Evolutionary conservation across 2,113 vertebrate species (phyloP).

Genomic region (Muntiacus muntjak): DNA sequence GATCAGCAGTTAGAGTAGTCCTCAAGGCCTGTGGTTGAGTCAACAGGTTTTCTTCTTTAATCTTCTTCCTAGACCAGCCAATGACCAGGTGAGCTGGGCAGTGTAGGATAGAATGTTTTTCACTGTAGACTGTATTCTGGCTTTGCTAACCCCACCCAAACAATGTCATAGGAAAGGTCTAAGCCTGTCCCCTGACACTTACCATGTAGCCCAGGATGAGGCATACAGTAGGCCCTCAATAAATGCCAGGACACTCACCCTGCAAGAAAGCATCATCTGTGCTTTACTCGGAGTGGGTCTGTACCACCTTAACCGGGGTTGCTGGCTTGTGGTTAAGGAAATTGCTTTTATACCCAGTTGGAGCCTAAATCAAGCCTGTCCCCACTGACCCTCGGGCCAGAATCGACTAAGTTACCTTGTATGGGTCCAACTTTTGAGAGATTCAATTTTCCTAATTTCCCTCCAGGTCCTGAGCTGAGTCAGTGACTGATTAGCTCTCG

Average conservation of each 20-base stretch:
- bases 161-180: not conserved
- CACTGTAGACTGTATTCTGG: not conserved
- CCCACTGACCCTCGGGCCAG: not conserved
- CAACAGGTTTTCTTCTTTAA: not conserved
- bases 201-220: not conserved
- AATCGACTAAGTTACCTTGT: not conserved
- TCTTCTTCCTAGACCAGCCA: not conserved
- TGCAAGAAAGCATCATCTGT: not conserved
- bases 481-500: conserved; percentile 66
- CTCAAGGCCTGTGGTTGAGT: not conserved
- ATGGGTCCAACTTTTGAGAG: conserved; percentile 38
- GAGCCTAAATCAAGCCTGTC: not conserved
- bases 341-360: not conserved
- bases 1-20: not conserved
- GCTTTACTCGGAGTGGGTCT: not conserved
- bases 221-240: not conserved
- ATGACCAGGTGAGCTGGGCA: too few species aligned
- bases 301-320: not conserved
- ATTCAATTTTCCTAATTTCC: conserved; percentile 61
- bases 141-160: not conserved
- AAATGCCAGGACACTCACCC: not conserved
- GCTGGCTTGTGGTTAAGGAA: not conserved
- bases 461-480: conserved; percentile 34
- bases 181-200: not conserved
- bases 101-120: not conserved